Percentiles rank a stretch among this genome's conserved stretches.
Evolutionary conservation across 2,888 invertebrate genomes (phyloP).

Genomic region (Trimorus sp.): DNA sequence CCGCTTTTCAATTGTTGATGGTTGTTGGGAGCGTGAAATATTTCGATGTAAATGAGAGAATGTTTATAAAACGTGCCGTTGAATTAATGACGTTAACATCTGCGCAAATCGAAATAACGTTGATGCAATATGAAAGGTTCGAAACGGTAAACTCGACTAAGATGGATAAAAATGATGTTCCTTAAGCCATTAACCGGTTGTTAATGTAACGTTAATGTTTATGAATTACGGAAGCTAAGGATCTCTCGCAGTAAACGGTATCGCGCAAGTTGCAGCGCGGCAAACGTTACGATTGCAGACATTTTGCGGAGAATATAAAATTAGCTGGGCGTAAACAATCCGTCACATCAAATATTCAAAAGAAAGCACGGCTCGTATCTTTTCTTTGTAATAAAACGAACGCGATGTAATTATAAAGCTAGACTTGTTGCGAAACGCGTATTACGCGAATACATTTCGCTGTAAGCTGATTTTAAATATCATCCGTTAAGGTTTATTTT

Average conservation of each 20-base stretch:
- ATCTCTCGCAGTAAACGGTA: neutral
- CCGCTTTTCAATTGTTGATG: neutral
- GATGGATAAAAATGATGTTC: slow-evolving; percentile 8
- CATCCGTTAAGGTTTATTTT: too few species aligned
- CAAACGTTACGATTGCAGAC: neutral
- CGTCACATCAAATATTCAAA: neutral
- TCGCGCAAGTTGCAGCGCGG: neutral
- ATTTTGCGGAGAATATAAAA: slow-evolving; percentile 1
- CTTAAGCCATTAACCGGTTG: neutral
- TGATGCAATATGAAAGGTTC: slow-evolving; percentile 5
- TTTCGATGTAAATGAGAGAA: too few species aligned
- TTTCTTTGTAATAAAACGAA: neutral
- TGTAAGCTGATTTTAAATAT: too few species aligned
- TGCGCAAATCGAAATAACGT: slow-evolving; percentile 7
- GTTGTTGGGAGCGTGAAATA: too few species aligned
- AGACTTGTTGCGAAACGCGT: too few species aligned
- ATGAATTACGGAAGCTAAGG: slow-evolving; percentile 3
- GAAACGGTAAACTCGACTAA: neutral
- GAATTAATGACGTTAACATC: neutral
- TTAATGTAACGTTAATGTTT: slow-evolving; percentile 17
- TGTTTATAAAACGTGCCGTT: too few species aligned
- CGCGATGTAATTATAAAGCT: neutral
- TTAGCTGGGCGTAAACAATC: neutral
- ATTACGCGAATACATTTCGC: too few species aligned
- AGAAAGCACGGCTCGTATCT: neutral